Percentiles rank a stretch among this genome's conserved stretches.
These are phyloP conservation scores for Taenioides sp. DNA, from an alignment of 2,797 vertebrate species.

Conservation along the genomic window DNA sequence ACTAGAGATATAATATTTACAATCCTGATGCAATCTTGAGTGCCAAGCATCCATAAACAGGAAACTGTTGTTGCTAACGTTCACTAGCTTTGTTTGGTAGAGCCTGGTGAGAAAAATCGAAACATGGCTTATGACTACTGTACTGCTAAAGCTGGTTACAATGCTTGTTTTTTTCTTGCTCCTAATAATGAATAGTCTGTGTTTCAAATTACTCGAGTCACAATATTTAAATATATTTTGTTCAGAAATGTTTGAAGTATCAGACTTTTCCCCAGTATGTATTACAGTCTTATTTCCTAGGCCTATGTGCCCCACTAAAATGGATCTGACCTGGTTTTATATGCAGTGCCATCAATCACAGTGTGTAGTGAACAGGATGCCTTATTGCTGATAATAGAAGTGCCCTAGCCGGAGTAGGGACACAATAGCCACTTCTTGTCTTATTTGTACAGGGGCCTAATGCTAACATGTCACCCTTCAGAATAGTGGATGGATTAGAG, in stretches of 20 bases:
- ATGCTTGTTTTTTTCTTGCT: not conserved
- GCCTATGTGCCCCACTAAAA: constrained; percentile 21
- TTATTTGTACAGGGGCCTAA: constrained; percentile 52
- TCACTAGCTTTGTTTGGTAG: no score
- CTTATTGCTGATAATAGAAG: constrained; percentile 1
- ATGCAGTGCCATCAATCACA: constrained; percentile 40
- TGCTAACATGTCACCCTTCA: constrained; percentile 26
- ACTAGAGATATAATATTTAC: no score
- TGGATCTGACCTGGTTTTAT: constrained; percentile 28
- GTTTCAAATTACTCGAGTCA: not conserved
- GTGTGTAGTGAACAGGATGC: constrained; percentile 13
- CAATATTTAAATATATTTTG: no score
- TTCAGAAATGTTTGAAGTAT: not conserved
- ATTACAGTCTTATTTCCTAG: not conserved
- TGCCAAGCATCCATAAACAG: no score
- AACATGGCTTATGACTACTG: no score
- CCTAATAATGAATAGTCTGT: not conserved
- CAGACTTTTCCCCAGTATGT: not conserved
- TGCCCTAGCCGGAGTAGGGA: constrained; percentile 8
- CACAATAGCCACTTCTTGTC: constrained; percentile 53
- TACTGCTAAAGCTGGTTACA: not conserved
- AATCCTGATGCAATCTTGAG: no score
- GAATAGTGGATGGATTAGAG: constrained; percentile 4
- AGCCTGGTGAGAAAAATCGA: no score
- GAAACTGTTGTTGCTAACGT: no score